Percentiles rank a stretch among this genome's conserved stretches.
Evolutionary conservation across 2,797 vertebrate species (phyloP).

Genomic region (Poeciliopsis gracilis): DNA sequence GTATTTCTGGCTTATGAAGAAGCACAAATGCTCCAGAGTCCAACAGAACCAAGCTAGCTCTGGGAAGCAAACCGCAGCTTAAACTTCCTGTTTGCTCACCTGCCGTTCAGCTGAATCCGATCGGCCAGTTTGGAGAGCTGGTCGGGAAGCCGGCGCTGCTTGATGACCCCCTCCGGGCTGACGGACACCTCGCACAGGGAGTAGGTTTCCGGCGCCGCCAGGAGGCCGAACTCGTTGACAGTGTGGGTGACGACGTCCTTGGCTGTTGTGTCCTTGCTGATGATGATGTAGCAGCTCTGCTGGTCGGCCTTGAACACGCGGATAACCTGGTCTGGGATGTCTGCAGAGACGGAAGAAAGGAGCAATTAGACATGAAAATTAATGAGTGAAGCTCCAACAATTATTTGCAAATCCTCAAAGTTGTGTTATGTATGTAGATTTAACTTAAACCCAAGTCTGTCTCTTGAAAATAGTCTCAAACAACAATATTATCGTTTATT

Average conservation of each 20-base stretch:
- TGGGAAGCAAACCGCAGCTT: too few relatives aligned
- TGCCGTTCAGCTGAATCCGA: constrained; percentile 95
- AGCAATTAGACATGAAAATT: background rate
- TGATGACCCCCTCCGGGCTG: constrained; percentile 94
- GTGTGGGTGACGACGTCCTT: constrained; percentile 93
- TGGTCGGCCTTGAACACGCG: constrained; percentile 96
- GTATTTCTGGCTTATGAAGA: background rate
- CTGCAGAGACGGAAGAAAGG: constrained; percentile 60
- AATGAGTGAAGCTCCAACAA: background rate
- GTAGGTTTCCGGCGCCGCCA: constrained; percentile 85
- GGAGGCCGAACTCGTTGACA: constrained; percentile 90
- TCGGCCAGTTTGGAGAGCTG: constrained; percentile 96
- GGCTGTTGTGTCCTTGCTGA: constrained; percentile 96
- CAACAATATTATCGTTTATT: too few relatives aligned
- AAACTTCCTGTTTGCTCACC: constrained; percentile 71
- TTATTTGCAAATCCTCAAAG: background rate
- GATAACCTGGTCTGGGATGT: constrained; percentile 96
- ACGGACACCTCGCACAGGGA: constrained; percentile 96
- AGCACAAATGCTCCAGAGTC: background rate
- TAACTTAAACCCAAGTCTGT: background rate
- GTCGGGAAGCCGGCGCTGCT: constrained; percentile 92
- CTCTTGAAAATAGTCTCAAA: too few relatives aligned
- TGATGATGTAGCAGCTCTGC: constrained; percentile 98
- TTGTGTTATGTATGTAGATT: background rate
- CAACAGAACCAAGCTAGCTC: background rate